Percentiles rank a stretch among this genome's conserved stretches.
Evolutionary conservation across 2,797 vertebrate genomes (phyloP).

Genomic region (Malacoraja senta): DNA sequence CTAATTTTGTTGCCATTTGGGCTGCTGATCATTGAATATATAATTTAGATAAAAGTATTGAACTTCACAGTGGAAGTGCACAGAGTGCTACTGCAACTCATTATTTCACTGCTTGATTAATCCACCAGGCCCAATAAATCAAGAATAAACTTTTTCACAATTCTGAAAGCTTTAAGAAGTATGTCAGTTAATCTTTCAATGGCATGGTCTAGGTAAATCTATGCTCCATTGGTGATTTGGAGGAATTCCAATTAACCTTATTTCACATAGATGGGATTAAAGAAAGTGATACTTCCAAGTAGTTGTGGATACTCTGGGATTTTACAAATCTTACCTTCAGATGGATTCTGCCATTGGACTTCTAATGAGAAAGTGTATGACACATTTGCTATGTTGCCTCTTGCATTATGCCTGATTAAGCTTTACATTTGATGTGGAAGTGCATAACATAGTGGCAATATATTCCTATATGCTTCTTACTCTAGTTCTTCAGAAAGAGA

Average conservation of each 20-base stretch:
- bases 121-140: background rate
- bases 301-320: background rate
- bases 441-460: background rate
- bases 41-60: background rate
- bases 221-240: background rate
- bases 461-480: background rate
- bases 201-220: background rate
- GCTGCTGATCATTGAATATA: background rate
- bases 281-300: slow-evolving; percentile 1
- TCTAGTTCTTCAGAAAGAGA: background rate
- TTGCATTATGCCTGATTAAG: background rate
- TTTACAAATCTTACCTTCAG: slow-evolving; percentile 19
- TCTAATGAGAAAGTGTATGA: background rate
- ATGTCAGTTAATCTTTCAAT: slow-evolving; percentile 21
- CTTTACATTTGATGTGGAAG: background rate
- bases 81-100: background rate
- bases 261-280: slow-evolving; percentile 11
- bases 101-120: slow-evolving; percentile 10
- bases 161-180: slow-evolving; percentile 15
- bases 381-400: background rate
- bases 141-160: background rate
- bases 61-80: background rate
- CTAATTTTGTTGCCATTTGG: background rate
- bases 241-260: slow-evolving; percentile 13
- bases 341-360: background rate